Base-by-base conservation (phyloP, 2,113 vertebrate species). In the Hylia prasina region DNA sequence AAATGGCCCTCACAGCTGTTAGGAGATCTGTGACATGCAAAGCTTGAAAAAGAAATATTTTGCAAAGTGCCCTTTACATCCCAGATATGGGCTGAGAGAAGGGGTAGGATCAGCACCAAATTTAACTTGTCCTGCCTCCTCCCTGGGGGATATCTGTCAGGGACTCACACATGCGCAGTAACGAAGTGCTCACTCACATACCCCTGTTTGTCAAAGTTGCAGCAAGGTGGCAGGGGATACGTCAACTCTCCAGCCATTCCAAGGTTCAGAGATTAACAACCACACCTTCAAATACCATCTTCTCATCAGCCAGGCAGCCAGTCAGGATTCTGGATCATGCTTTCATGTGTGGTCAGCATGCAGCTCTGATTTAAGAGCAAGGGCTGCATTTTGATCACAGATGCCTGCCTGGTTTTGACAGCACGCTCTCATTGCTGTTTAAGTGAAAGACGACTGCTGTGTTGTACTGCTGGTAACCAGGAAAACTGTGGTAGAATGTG, bases 341-440 rank as follows among this genome's bases (percentile, higher is more conserved):
- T 92, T 76, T 86, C 87, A 44, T 75, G 68, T 75, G 90, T 63
- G 76, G 71, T 75, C 90, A 96, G 63, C 78, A 15, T 64, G 71
- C 56, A 81, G 1, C 40, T 50, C 72, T 84, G 70, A 75, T 93
- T 94, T 95, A 92, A 8, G 81, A 91, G 58, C 0, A 0, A 86
- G 75, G 47, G 64, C 85, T 94, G 87, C 1, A 2, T 51, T 86
- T 90, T 27, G 44, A 48, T 89, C 68, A 37, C 71, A 90, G 64
- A 75, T 84, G 58, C 64, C 75, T 87, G 69, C 78, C 63, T 87
- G 79, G 1, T 71, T 91, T 51, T 80, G 68, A 89, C 85, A 90
- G 64, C 44, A 47, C 1, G 9, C 61, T 81, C 65, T 89, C 88
- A 53, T 9, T 75, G 68, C 68, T 56, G 31, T 63, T 73, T 22